Evolutionary conservation across 2,113 vertebrate species (phyloP).

Genomic region (Phalacrocorax aristotelis): DNA sequence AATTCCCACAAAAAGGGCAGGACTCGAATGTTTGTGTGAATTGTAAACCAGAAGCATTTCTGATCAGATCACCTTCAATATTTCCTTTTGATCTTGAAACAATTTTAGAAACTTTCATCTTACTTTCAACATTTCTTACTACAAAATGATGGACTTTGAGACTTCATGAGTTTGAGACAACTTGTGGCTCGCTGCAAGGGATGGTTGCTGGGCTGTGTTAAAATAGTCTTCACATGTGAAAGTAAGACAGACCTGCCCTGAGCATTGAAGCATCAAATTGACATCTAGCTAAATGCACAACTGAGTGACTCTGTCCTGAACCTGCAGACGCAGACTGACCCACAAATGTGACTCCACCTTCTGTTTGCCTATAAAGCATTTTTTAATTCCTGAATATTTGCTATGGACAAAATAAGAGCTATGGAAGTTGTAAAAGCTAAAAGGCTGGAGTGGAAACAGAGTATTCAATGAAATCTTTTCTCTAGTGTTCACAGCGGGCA

Average conservation of each 20-base stretch:
- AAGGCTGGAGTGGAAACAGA: background rate
- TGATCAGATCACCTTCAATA: background rate
- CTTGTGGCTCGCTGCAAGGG: background rate
- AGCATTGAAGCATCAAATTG: background rate
- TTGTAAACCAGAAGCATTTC: background rate
- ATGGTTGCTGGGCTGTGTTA: background rate
- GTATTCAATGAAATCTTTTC: background rate
- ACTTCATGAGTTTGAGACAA: background rate
- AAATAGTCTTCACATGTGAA: background rate
- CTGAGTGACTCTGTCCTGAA: background rate
- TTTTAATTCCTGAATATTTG: background rate
- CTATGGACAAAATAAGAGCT: background rate
- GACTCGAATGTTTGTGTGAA: background rate
- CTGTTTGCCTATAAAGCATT: background rate
- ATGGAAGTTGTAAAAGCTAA: background rate
- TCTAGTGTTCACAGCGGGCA: background rate
- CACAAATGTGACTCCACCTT: background rate
- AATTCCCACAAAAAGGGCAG: background rate
- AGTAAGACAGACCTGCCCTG: background rate
- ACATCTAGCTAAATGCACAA: background rate
- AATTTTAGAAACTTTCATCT: background rate
- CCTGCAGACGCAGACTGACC: background rate
- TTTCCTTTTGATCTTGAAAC: background rate
- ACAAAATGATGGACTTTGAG: background rate
- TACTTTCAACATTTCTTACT: background rate